Evolutionary conservation across 2,113 vertebrate species (phyloP).

Genomic region (Machaerirhynchus nigripectus): DNA sequence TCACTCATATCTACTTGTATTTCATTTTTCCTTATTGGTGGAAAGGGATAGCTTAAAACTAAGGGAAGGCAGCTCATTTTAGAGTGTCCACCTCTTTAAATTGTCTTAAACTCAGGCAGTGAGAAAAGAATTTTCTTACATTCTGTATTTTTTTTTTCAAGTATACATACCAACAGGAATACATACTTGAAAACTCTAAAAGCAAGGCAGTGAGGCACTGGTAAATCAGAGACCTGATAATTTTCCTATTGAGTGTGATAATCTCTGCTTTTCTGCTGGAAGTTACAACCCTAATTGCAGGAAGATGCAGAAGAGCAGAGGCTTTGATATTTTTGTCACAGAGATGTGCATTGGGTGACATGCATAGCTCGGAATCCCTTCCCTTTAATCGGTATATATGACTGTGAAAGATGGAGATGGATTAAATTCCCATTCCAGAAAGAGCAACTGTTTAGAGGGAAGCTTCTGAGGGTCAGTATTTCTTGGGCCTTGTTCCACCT

Average conservation of each 20-base stretch:
- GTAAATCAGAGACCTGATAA: background rate
- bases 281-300: background rate
- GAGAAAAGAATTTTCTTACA: background rate
- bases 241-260: background rate
- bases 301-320: background rate
- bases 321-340: background rate
- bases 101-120: background rate
- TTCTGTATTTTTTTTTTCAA: background rate
- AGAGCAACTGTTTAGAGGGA: background rate
- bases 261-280: background rate
- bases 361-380: background rate
- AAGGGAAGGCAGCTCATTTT: background rate
- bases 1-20: background rate
- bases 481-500: background rate
- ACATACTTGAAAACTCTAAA: background rate
- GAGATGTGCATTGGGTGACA: background rate
- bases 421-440: background rate
- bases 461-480: background rate
- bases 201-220: background rate
- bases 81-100: background rate
- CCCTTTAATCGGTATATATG: background rate
- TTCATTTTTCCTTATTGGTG: background rate
- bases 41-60: background rate
- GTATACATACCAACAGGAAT: background rate
- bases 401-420: background rate